Conservation (phyloP, 1,140 invertebrate genomes). For the Micrasema minimum region DNA sequence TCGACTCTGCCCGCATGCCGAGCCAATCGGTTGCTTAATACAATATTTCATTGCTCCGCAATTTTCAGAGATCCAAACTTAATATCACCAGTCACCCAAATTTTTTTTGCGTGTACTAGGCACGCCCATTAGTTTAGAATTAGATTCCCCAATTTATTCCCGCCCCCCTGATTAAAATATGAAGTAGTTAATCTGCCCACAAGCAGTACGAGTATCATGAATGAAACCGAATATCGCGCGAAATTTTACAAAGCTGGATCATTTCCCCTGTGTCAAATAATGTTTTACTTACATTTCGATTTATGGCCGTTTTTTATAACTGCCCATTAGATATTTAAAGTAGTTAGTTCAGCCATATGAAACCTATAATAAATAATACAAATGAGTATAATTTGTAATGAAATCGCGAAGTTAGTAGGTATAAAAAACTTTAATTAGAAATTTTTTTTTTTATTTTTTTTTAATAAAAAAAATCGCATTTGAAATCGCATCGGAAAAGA, state of each 20-base stretch:
- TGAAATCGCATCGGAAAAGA: neutral
- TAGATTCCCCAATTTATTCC: no score
- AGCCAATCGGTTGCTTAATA: no score
- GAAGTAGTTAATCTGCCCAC: neutral
- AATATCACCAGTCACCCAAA: no score
- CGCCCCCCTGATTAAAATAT: no score
- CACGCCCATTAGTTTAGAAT: no score
- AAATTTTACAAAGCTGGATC: neutral
- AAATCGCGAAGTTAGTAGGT: neutral
- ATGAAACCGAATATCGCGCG: neutral
- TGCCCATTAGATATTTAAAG: neutral
- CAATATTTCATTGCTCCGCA: no score
- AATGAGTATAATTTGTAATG: no score
- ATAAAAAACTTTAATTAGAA: no score
- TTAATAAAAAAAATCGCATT: neutral
- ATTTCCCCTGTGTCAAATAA: conserved; percentile 5
- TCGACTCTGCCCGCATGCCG: no score
- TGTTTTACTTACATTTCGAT: neutral
- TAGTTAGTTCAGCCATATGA: neutral
- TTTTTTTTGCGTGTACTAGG: no score
- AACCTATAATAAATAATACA: neutral
- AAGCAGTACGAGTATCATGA: conserved; percentile 1
- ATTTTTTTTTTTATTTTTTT: no score
- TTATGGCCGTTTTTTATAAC: conserved; percentile 3
- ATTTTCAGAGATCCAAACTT: no score